Evolutionary conservation across 2,888 invertebrate genomes (phyloP).

Genomic region (Tetropium fuscum): DNA sequence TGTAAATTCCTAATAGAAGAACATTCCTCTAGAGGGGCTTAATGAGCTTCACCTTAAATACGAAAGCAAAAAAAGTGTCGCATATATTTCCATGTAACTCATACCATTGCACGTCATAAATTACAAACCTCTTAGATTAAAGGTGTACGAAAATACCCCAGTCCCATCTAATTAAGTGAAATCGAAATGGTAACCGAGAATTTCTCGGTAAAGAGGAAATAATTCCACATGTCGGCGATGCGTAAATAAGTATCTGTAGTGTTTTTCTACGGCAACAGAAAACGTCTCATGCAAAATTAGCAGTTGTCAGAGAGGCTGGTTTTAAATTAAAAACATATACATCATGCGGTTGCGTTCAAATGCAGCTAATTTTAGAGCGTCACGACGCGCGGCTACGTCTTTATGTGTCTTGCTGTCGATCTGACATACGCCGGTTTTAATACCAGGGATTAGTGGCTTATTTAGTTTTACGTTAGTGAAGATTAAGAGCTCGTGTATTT

Average conservation of each 20-base stretch:
- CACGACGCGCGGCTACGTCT: constrained; percentile 19
- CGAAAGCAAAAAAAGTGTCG: too few relatives aligned
- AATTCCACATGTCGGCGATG: constrained; percentile 58
- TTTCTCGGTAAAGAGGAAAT: constrained; percentile 59
- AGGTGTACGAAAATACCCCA: constrained; percentile 46
- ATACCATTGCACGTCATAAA: too few relatives aligned
- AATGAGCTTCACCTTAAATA: too few relatives aligned
- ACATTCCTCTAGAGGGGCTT: too few relatives aligned
- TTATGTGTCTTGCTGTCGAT: not conserved
- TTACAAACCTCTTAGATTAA: constrained; percentile 38
- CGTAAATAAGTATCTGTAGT: constrained; percentile 52
- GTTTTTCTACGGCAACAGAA: constrained; percentile 46
- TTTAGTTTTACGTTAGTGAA: constrained; percentile 24
- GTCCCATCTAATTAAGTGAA: constrained; percentile 55
- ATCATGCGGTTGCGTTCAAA: constrained; percentile 39
- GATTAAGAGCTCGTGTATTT: constrained; percentile 25
- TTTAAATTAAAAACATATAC: constrained; percentile 59
- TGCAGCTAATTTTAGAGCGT: constrained; percentile 19
- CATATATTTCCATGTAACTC: too few relatives aligned
- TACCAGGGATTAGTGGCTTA: constrained; percentile 22
- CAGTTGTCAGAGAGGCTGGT: constrained; percentile 57
- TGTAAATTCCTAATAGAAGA: too few relatives aligned
- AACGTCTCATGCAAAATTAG: constrained; percentile 62
- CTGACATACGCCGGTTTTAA: constrained; percentile 21
- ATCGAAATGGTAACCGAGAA: constrained; percentile 46